phyloP scores from a whole-genome alignment of 2,797 vertebrate genomes.

The Sebastes cheni region DNA sequence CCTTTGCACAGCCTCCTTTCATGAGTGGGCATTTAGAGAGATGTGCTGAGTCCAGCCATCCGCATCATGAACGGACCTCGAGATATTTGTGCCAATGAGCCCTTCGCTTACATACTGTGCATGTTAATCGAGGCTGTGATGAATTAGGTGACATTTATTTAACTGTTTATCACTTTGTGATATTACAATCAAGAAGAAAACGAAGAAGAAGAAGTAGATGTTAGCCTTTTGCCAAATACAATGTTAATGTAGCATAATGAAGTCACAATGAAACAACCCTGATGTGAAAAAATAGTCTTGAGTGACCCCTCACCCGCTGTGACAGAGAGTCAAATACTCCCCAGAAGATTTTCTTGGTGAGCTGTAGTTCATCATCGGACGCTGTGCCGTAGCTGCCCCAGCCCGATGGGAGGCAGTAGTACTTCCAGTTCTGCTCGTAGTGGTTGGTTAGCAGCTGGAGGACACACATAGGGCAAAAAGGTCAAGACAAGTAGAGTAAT shows the following conservation, averaged over 20 bases:
- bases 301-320: constrained; percentile 87
- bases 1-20: constrained; percentile 44
- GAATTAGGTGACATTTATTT: constrained; percentile 3
- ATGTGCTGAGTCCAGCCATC: constrained; percentile 67
- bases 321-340: constrained; percentile 98
- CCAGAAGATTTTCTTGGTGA: constrained; percentile 99
- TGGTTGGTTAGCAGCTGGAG: constrained; percentile 94
- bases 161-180: not conserved
- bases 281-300: not conserved
- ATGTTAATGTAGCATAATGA: not conserved
- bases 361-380: constrained; percentile 93
- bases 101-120: not conserved
- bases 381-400: constrained; percentile 94
- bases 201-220: not conserved
- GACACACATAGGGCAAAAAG: constrained; percentile 39
- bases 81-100: constrained; percentile 4
- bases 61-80: constrained; percentile 33
- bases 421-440: constrained; percentile 99
- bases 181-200: not conserved
- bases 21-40: constrained; percentile 67
- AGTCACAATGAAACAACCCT: not conserved
- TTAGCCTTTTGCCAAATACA: not conserved
- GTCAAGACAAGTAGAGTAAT: not conserved
- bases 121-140: constrained; percentile 29
- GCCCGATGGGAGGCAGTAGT: constrained; percentile 96